Percentiles rank a stretch among this genome's conserved stretches.
Conservation (phyloP, 2,113 vertebrate genomes). For the Tyto alba region DNA sequence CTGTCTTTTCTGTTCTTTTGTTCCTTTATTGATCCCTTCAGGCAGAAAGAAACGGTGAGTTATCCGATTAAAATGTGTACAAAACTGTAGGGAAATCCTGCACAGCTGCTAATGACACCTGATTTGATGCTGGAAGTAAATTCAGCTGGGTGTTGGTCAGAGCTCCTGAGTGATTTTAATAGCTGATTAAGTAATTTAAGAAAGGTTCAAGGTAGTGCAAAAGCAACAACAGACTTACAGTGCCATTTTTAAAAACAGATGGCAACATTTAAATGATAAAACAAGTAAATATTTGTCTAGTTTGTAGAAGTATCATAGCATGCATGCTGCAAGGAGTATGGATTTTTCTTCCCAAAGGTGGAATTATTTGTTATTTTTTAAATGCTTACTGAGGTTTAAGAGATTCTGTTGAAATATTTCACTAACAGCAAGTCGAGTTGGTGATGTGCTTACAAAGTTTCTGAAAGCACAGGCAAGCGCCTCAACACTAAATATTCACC, state of each 20-base stretch:
- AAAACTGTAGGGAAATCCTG: background rate
- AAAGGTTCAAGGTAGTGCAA: background rate
- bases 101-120: background rate
- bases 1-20: background rate
- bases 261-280: slow-evolving; percentile 32
- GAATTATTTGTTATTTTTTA: background rate
- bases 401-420: background rate
- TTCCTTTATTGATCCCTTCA: slow-evolving; percentile 4
- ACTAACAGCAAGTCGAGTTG: background rate
- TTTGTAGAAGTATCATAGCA: background rate
- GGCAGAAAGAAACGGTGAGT: background rate
- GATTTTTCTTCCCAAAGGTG: background rate
- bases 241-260: background rate
- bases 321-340: background rate
- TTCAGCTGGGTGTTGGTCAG: background rate
- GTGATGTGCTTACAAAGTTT: background rate
- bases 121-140: slow-evolving; percentile 32
- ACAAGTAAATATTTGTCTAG: slow-evolving; percentile 26
- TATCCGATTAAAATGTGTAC: background rate
- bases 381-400: slow-evolving; percentile 1
- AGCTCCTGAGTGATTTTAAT: slow-evolving; percentile 11
- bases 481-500: background rate
- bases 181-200: slow-evolving; percentile 5
- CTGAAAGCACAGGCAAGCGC: background rate
- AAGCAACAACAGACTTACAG: background rate